Conservation (phyloP, 2,797 vertebrate genomes). For the Heliangelus exortis region DNA sequence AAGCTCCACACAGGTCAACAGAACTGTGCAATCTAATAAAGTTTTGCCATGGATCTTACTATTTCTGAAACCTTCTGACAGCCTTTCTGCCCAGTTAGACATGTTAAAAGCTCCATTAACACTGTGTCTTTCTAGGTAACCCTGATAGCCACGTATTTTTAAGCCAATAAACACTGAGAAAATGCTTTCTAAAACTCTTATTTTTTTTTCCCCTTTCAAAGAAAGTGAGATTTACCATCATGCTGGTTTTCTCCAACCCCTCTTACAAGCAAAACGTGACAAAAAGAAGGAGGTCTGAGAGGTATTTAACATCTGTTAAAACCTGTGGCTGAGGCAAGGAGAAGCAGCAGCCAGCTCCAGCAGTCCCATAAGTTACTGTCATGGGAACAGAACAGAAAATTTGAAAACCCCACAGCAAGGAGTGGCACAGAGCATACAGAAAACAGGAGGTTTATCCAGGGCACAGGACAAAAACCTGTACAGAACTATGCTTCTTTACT, state of each 20-base stretch:
- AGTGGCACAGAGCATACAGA: rapidly evolving
- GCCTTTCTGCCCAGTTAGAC: neutral
- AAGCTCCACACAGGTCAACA: neutral
- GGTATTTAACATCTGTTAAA: neutral
- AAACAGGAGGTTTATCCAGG: neutral
- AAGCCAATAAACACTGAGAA: neutral
- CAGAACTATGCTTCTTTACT: rapidly evolving
- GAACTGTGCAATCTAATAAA: neutral
- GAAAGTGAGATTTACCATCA: neutral
- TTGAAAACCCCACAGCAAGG: neutral
- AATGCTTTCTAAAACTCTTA: neutral
- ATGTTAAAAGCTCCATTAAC: neutral
- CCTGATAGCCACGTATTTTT: neutral
- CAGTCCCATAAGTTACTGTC: neutral
- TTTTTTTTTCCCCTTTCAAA: neutral
- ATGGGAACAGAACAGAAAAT: neutral
- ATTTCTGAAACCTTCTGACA: neutral
- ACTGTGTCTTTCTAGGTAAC: neutral
- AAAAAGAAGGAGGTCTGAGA: neutral
- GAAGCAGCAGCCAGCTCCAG: neutral
- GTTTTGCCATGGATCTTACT: neutral
- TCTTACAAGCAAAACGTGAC: neutral
- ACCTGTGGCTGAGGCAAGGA: neutral
- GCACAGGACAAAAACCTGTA: neutral
- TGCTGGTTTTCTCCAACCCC: neutral